Evolutionary conservation across 2,888 invertebrate genomes (phyloP).

Genomic region (Drosophila peninsularis): DNA sequence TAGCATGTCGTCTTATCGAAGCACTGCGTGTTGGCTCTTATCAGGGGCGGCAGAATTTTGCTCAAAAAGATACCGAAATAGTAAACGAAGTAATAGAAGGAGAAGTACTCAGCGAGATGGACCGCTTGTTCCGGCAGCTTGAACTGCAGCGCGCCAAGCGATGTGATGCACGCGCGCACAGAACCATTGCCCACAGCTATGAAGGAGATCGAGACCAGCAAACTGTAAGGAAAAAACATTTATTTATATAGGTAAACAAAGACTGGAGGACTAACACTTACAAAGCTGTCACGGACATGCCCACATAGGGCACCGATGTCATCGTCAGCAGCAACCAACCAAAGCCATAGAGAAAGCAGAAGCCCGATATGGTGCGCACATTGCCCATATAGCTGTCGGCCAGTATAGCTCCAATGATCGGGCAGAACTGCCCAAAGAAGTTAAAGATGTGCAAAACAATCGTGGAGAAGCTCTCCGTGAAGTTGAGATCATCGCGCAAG

Average conservation of each 20-base stretch:
- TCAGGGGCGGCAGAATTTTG: conserved; percentile 88
- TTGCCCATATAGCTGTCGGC: conserved; percentile 88
- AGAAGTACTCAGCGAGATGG: conserved; percentile 87
- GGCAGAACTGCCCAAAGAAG: conserved; percentile 88
- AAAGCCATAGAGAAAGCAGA: conserved; percentile 86
- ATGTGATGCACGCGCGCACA: conserved; percentile 89
- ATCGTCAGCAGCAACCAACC: conserved; percentile 86
- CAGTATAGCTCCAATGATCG: conserved; percentile 88
- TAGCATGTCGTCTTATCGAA: conserved; percentile 86
- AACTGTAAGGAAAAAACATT: conserved; percentile 76
- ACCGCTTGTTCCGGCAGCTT: conserved; percentile 86
- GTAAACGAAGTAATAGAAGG: conserved; percentile 88
- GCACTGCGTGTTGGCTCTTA: conserved; percentile 86
- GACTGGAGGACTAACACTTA: not conserved
- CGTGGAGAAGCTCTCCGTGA: conserved; percentile 86
- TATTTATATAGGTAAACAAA: no score
- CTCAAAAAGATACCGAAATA: conserved; percentile 88
- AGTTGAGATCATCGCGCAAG: conserved; percentile 86
- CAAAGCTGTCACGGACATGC: conserved; percentile 66
- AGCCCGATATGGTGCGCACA: conserved; percentile 86
- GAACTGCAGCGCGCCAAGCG: conserved; percentile 90
- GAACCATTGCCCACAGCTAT: conserved; percentile 89
- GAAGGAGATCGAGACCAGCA: conserved; percentile 86
- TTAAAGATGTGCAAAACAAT: conserved; percentile 87
- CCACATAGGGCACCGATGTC: conserved; percentile 84